Percentiles rank a stretch among this genome's conserved stretches.
Evolutionary conservation across 2,113 vertebrate species (phyloP).

Genomic region (Proterorhinus semilunaris): DNA sequence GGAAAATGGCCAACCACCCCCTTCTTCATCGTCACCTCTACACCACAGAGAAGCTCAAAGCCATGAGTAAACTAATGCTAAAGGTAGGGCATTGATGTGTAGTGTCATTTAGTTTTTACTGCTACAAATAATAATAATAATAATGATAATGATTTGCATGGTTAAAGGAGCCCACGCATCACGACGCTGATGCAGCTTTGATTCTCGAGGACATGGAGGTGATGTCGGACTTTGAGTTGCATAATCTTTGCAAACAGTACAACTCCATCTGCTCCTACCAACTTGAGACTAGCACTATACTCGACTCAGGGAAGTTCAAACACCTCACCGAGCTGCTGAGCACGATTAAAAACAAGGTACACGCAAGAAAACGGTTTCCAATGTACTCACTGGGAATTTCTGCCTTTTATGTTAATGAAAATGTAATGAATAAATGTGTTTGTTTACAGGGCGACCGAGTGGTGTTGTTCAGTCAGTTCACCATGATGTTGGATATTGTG

Average conservation of each 20-base stretch:
- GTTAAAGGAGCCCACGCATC: constrained; percentile 88
- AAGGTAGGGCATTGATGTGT: constrained; percentile 75
- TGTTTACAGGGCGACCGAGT: constrained; percentile 86
- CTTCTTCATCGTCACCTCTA: constrained; percentile 93
- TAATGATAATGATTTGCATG: neutral
- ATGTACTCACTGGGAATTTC: neutral
- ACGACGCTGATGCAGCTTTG: constrained; percentile 86
- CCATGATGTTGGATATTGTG: constrained; percentile 95
- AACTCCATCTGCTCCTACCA: constrained; percentile 79
- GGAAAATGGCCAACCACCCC: constrained; percentile 98
- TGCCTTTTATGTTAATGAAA: neutral
- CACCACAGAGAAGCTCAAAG: constrained; percentile 85
- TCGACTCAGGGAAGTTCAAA: constrained; percentile 94
- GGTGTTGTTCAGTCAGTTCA: constrained; percentile 97
- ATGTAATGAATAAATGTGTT: neutral
- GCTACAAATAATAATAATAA: too few relatives aligned
- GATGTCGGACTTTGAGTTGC: constrained; percentile 97
- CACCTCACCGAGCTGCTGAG: constrained; percentile 80
- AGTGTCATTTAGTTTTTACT: neutral
- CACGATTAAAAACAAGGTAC: constrained; percentile 86
- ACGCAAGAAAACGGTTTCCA: neutral
- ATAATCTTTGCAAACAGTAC: constrained; percentile 89
- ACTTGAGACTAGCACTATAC: constrained; percentile 81
- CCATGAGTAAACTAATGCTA: constrained; percentile 93
- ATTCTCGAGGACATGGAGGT: constrained; percentile 97